These are phyloP conservation scores for Amblyopsis rosae DNA, from an alignment of 2,113 vertebrate genomes.

Conservation along the genomic window DNA sequence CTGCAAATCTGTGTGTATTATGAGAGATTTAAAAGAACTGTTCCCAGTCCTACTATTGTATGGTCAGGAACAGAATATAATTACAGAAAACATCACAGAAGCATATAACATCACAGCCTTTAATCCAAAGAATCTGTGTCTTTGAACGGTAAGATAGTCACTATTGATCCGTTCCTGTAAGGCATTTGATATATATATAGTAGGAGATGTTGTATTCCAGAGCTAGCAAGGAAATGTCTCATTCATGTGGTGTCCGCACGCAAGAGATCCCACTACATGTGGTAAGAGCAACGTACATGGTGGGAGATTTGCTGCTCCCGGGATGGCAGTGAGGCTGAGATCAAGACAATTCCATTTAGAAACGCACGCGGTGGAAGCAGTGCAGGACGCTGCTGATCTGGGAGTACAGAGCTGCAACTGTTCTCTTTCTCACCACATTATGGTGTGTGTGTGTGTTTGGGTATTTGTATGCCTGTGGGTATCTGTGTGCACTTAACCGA, in stretches of 20 bases:
- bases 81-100: too few relatives aligned
- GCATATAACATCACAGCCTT: too few relatives aligned
- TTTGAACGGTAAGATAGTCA: too few relatives aligned
- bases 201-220: background rate
- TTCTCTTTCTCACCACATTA: conserved; percentile 28
- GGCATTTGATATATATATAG: background rate
- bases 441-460: background rate
- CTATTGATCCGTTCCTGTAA: too few relatives aligned
- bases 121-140: too few relatives aligned
- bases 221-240: conserved; percentile 28
- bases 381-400: conserved; percentile 15
- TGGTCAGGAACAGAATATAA: too few relatives aligned
- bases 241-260: conserved; percentile 37
- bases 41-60: too few relatives aligned
- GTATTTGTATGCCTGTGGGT: conserved; percentile 23
- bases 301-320: conserved; percentile 27
- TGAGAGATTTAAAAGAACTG: too few relatives aligned
- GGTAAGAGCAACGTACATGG: background rate
- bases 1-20: too few relatives aligned
- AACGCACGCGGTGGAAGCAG: conserved; percentile 24
- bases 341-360: conserved; percentile 37
- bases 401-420: conserved; percentile 38
- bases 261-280: conserved; percentile 23
- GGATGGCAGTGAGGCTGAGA: conserved; percentile 39
- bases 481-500: conserved; percentile 43